Evolutionary conservation across 2,113 vertebrate genomes (phyloP).

Genomic region (Corydoras sp.): DNA sequence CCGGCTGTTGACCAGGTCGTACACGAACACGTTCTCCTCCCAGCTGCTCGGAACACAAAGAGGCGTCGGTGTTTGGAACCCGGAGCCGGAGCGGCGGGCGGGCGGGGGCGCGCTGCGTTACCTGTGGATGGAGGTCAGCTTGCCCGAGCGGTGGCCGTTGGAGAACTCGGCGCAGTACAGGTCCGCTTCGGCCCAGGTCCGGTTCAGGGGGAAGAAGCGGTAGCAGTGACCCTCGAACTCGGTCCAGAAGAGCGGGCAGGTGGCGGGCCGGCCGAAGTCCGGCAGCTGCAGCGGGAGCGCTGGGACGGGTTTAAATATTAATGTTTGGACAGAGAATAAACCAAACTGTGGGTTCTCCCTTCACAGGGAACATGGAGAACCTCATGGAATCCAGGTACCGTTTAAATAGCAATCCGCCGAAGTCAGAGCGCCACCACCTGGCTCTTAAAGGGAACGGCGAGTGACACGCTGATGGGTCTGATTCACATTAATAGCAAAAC

Average conservation of each 20-base stretch:
- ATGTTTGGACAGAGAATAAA: too few species aligned
- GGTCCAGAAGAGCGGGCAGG: conserved; percentile 76
- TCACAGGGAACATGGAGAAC: too few species aligned
- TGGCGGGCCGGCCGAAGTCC: conserved; percentile 54
- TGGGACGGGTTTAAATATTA: conserved; percentile 7
- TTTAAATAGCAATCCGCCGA: too few species aligned
- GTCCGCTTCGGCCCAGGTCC: conserved; percentile 73
- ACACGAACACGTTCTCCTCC: conserved; percentile 79
- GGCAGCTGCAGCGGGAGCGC: conserved; percentile 58
- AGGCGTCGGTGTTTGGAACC: too few species aligned
- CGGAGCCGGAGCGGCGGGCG: too few species aligned
- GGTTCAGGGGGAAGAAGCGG: conserved; percentile 72
- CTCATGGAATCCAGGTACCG: too few species aligned
- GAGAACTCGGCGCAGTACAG: conserved; percentile 74
- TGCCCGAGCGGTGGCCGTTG: conserved; percentile 68
- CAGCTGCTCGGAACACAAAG: conserved; percentile 54
- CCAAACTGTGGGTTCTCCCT: too few species aligned
- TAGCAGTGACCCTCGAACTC: conserved; percentile 74
- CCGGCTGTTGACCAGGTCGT: conserved; percentile 74
- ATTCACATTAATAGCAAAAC: too few species aligned
- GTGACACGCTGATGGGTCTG: too few species aligned
- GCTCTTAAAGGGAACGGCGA: too few species aligned
- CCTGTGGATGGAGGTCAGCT: conserved; percentile 76
- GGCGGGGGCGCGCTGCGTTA: conserved; percentile 33
- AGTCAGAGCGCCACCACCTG: too few species aligned